These are phyloP conservation scores for Neelides sp. DNA, from an alignment of 1,140 invertebrate species.

Conservation along the genomic window DNA sequence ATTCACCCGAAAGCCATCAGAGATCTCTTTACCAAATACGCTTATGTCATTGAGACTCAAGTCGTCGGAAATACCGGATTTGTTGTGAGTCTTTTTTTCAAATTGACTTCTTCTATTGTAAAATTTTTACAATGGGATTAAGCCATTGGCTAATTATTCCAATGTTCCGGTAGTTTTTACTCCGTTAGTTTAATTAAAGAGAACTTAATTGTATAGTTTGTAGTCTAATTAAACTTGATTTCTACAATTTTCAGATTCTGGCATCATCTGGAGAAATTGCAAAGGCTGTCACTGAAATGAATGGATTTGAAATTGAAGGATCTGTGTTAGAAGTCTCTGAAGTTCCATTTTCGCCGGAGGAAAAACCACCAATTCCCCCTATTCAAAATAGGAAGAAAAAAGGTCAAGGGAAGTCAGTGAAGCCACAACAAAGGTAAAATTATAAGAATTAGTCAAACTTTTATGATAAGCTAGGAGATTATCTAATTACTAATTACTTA, in stretches of 20 bases:
- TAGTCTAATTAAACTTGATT: not conserved
- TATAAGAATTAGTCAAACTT: too few relatives aligned
- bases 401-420: too few relatives aligned
- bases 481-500: too few relatives aligned
- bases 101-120: not conserved
- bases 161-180: not conserved
- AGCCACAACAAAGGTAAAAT: too few relatives aligned
- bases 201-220: not conserved
- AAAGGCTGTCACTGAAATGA: slow-evolving; percentile 27
- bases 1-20: slow-evolving; percentile 11
- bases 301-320: slow-evolving; percentile 15
- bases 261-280: slow-evolving; percentile 28
- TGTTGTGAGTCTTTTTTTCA: not conserved
- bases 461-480: too few relatives aligned
- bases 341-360: too few relatives aligned
- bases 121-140: not conserved
- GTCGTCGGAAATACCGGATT: not conserved
- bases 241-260: slow-evolving; percentile 16
- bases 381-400: too few relatives aligned
- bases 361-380: too few relatives aligned
- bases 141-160: not conserved
- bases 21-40: slow-evolving; percentile 26
- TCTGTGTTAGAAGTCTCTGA: not conserved
- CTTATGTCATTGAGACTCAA: slow-evolving; percentile 18
- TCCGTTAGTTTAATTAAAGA: not conserved